Percentiles rank a stretch among this genome's conserved stretches.
Evolutionary conservation across 2,888 invertebrate species (phyloP).

Genomic region (Platerodrilus igneus): DNA sequence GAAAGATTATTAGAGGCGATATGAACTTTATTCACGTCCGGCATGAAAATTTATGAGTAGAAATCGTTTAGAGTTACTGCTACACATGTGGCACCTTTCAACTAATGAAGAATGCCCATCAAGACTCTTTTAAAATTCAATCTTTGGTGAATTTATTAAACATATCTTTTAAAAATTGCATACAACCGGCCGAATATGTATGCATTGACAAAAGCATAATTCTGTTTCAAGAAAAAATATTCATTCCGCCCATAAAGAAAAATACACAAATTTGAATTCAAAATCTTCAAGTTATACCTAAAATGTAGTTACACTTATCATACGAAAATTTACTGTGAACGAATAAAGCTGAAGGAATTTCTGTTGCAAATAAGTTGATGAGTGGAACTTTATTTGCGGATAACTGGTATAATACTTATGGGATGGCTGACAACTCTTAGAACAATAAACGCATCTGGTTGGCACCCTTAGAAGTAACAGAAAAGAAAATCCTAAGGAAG

Average conservation of each 20-base stretch:
- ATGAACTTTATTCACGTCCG: background rate
- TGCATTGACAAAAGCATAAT: conserved; percentile 6
- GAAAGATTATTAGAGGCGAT: conserved; percentile 1
- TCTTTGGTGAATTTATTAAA: conserved; percentile 2
- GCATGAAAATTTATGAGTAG: background rate
- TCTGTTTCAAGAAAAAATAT: background rate
- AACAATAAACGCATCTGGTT: conserved; percentile 35
- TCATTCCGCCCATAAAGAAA: too few species aligned
- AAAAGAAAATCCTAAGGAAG: conserved; percentile 6
- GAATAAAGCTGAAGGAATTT: too few species aligned
- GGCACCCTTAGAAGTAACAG: conserved; percentile 29
- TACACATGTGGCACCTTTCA: conserved; percentile 5
- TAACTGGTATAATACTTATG: conserved; percentile 38
- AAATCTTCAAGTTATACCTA: conserved; percentile 6
- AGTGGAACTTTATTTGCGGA: conserved; percentile 34
- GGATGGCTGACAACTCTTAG: conserved; percentile 34
- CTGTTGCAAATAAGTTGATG: too few species aligned
- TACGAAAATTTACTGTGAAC: conserved; percentile 3
- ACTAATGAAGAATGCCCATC: conserved; percentile 8
- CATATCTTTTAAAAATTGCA: background rate
- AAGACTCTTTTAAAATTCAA: conserved; percentile 6
- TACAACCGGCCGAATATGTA: background rate
- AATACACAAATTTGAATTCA: too few species aligned
- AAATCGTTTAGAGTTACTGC: conserved; percentile 8
- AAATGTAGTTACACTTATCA: conserved; percentile 2